A percentile compares a stretch with the other conserved stretches of the same genome.
phyloP scores from a whole-genome alignment of 1,140 invertebrate species.

The Magallana ariakensis region DNA sequence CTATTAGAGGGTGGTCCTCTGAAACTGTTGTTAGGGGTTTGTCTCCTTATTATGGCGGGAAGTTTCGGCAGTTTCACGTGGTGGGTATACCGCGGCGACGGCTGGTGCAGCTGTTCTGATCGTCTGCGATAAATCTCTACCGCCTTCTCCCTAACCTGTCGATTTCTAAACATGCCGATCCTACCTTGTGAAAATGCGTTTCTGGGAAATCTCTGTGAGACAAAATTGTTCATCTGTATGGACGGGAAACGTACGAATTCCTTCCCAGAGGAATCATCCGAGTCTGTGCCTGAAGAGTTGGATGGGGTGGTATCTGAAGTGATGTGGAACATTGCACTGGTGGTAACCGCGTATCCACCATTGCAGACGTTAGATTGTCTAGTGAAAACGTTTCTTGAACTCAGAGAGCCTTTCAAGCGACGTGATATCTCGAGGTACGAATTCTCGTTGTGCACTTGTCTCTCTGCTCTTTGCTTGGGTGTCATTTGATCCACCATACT shows the following conservation, averaged over 20 bases:
- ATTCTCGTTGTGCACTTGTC: neutral
- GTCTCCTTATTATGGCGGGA: neutral
- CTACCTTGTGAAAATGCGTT: neutral
- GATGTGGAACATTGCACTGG: neutral
- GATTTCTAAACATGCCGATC: neutral
- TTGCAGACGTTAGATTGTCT: neutral
- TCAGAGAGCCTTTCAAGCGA: neutral
- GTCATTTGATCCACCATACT: neutral
- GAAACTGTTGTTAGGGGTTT: too few relatives aligned
- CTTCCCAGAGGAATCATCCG: neutral
- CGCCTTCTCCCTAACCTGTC: neutral
- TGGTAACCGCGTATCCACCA: neutral
- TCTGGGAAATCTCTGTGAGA: neutral
- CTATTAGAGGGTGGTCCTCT: too few relatives aligned
- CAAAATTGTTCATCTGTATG: constrained; percentile 13
- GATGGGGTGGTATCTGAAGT: neutral
- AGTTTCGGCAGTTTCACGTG: too few relatives aligned
- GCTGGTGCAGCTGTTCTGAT: neutral
- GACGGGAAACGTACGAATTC: neutral
- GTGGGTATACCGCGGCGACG: too few relatives aligned
- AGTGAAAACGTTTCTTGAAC: neutral
- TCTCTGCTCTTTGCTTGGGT: neutral
- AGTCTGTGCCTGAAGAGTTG: neutral
- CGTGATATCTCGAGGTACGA: neutral
- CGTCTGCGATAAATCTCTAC: neutral